A percentile compares a stretch with the other conserved stretches of the same genome.
Conservation (phyloP, 2,888 invertebrate species). For the Lasioglossum malachurum region DNA sequence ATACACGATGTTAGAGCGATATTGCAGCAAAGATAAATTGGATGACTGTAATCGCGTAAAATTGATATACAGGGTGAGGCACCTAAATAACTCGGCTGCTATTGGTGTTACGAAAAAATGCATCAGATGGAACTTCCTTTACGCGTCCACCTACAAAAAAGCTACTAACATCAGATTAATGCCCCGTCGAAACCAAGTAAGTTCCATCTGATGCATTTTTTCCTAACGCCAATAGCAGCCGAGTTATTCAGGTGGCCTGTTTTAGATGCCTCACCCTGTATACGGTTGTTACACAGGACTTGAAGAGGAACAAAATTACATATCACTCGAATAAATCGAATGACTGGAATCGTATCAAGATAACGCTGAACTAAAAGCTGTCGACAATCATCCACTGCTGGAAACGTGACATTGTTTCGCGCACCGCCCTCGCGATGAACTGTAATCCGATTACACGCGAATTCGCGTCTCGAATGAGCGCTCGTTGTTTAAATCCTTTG, state of each 20-base stretch:
- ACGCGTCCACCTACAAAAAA: too few species aligned
- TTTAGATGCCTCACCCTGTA: not conserved
- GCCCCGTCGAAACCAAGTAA: too few species aligned
- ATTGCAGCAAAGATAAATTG: not conserved
- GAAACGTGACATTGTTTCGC: not conserved
- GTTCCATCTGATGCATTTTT: too few species aligned
- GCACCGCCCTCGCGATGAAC: not conserved
- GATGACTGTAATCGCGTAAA: not conserved
- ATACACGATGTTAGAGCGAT: not conserved
- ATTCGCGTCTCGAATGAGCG: not conserved
- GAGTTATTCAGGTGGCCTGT: too few species aligned
- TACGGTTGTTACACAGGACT: not conserved
- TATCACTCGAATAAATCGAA: not conserved
- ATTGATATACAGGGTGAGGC: not conserved
- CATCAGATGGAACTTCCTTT: too few species aligned
- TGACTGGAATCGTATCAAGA: not conserved
- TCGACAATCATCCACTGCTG: not conserved
- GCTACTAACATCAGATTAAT: too few species aligned
- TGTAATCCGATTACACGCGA: not conserved
- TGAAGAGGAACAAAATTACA: not conserved
- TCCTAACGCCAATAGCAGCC: too few species aligned
- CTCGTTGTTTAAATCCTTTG: not conserved
- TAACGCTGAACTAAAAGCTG: not conserved
- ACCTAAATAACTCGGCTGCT: too few species aligned
- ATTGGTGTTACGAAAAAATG: too few species aligned